These are phyloP conservation scores for Pelobates fuscus DNA, from an alignment of 2,113 vertebrate genomes.

Conservation along the genomic window DNA sequence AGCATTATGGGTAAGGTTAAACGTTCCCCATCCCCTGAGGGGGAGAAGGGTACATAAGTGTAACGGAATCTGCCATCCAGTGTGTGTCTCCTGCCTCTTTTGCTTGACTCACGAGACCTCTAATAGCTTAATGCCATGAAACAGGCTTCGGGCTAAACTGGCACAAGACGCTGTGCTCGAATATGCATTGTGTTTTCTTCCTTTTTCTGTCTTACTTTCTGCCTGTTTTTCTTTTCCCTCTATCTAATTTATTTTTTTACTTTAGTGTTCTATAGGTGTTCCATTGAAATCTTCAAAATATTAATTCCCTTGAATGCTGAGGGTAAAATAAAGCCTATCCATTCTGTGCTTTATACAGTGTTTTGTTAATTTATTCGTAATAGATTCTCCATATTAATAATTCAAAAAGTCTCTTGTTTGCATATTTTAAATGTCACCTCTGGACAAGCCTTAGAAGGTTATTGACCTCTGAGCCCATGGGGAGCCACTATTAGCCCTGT, in stretches of 20 bases:
- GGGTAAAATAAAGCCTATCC: too few relatives aligned
- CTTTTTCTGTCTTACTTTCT: too few relatives aligned
- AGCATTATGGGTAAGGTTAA: background rate
- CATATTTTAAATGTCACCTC: background rate
- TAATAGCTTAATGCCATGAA: too few relatives aligned
- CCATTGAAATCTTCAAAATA: background rate
- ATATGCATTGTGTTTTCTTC: too few relatives aligned
- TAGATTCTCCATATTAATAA: too few relatives aligned
- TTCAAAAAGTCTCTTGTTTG: background rate
- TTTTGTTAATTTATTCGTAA: too few relatives aligned
- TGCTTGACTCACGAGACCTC: slow-evolving; percentile 36
- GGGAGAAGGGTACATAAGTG: slow-evolving; percentile 2
- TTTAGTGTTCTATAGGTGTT: too few relatives aligned
- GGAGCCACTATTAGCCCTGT: background rate
- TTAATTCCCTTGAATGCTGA: too few relatives aligned
- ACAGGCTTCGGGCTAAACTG: slow-evolving; percentile 41
- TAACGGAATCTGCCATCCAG: background rate
- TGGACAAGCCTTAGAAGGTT: background rate
- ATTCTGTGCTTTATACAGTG: too few relatives aligned
- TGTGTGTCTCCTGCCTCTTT: slow-evolving; percentile 21
- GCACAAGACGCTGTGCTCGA: slow-evolving; percentile 23
- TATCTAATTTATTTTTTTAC: too few relatives aligned
- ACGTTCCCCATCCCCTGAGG: background rate
- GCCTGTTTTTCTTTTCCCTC: too few relatives aligned
- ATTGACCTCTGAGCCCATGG: background rate